Evolutionary conservation across 2,888 invertebrate species (phyloP).

Genomic region (Scaptomyza polygonia): DNA sequence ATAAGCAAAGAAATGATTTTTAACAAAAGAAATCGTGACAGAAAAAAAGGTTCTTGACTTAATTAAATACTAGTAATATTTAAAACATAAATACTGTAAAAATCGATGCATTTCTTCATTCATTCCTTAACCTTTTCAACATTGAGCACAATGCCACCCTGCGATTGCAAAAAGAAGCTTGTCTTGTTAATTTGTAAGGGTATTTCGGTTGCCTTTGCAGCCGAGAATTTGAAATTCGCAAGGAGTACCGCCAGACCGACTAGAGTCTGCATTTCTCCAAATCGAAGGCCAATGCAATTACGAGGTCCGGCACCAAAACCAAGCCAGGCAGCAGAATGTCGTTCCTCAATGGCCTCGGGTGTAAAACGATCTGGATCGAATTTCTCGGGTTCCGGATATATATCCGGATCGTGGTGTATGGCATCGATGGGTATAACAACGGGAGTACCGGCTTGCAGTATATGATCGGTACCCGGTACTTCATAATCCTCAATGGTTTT

Average conservation of each 20-base stretch:
- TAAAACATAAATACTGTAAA: background rate
- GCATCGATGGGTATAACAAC: conserved; percentile 86
- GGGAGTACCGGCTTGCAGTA: conserved; percentile 85
- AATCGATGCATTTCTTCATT: no score
- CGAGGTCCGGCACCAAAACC: conserved; percentile 82
- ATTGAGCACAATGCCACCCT: conserved; percentile 73
- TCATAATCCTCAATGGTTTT: conserved; percentile 79
- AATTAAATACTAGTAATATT: background rate
- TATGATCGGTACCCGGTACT: conserved; percentile 80
- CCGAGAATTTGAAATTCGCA: conserved; percentile 71
- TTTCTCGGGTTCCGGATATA: conserved; percentile 84
- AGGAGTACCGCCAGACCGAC: conserved; percentile 75
- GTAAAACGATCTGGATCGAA: conserved; percentile 85
- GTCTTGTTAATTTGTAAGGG: conserved; percentile 69
- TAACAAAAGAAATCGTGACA: no score
- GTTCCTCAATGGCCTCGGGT: conserved; percentile 71
- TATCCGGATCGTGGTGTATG: conserved; percentile 84
- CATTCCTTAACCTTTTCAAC: conserved; percentile 50
- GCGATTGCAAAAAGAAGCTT: conserved; percentile 63
- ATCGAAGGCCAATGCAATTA: conserved; percentile 83
- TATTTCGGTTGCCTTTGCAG: conserved; percentile 60
- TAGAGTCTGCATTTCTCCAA: conserved; percentile 81
- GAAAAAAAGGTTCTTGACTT: no score
- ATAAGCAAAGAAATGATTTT: conserved; percentile 23
- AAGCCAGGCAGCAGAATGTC: conserved; percentile 75